A percentile compares a stretch with the other conserved stretches of the same genome.
Conservation (phyloP, 2,888 invertebrate species). For the Ennomos quercinarius region DNA sequence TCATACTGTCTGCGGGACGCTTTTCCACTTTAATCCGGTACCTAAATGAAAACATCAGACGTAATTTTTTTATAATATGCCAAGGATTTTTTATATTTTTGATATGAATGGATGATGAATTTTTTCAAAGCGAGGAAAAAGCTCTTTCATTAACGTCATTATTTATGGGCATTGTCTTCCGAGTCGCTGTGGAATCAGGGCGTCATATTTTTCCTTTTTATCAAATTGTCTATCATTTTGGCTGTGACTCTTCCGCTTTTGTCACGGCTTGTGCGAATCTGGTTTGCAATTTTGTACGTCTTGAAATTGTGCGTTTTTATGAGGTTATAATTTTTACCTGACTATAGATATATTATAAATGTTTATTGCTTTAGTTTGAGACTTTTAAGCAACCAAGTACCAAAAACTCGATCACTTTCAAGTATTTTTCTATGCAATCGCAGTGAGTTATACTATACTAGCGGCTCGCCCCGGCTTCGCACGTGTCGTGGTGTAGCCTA, state of each 20-base stretch:
- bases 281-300: constrained; percentile 7
- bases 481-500: too few relatives aligned
- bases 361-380: too few relatives aligned
- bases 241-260: constrained; percentile 13
- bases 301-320: constrained; percentile 3
- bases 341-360: too few relatives aligned
- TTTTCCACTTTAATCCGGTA: constrained; percentile 58
- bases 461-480: too few relatives aligned
- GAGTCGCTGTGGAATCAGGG: constrained; percentile 29
- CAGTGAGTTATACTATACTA: background rate
- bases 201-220: constrained; percentile 33
- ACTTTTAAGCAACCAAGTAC: too few relatives aligned
- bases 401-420: background rate
- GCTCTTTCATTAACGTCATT: constrained; percentile 33
- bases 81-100: constrained; percentile 36
- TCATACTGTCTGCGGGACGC: constrained; percentile 57
- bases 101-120: constrained; percentile 36
- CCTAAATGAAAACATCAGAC: constrained; percentile 46
- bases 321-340: background rate
- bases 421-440: background rate
- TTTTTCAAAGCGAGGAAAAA: constrained; percentile 34
- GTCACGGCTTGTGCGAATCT: constrained; percentile 13
- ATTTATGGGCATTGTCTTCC: constrained; percentile 33
- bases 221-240: constrained; percentile 33
- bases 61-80: constrained; percentile 41